Percentiles rank a stretch among this genome's conserved stretches.
Evolutionary conservation across 2,797 vertebrate species (phyloP).

Genomic region (Crenuchus spilurus): DNA sequence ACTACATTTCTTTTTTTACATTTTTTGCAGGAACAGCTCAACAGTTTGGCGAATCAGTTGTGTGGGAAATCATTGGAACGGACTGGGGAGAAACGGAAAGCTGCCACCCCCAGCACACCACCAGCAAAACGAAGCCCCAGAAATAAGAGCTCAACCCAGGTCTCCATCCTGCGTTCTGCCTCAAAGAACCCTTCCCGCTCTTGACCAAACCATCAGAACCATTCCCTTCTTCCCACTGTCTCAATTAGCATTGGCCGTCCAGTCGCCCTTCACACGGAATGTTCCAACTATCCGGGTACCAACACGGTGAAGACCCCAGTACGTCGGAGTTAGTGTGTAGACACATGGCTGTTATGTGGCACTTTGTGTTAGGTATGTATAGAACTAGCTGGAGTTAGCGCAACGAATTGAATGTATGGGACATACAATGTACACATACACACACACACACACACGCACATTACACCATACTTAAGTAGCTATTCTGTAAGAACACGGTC

Average conservation of each 20-base stretch:
- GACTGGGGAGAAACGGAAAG: slow-evolving; percentile 78
- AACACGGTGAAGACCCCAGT: slow-evolving; percentile 5
- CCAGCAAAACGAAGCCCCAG: slow-evolving; percentile 92
- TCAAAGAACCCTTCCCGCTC: slow-evolving; percentile 44
- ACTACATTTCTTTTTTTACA: too few species aligned
- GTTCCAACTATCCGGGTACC: slow-evolving; percentile 38
- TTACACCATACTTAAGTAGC: slow-evolving; percentile 11
- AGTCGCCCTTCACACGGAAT: slow-evolving; percentile 32
- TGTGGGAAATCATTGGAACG: slow-evolving; percentile 89
- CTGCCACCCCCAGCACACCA: slow-evolving; percentile 82
- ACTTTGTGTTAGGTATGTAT: slow-evolving; percentile 50
- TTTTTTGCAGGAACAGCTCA: slow-evolving; percentile 89
- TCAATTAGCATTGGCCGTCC: slow-evolving; percentile 67
- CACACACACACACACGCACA: slow-evolving; percentile 20
- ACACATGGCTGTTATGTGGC: slow-evolving; percentile 32
- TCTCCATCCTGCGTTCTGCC: slow-evolving; percentile 88
- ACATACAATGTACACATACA: slow-evolving; percentile 26
- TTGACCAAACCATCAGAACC: slow-evolving; percentile 43
- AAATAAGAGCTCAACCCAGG: slow-evolving; percentile 89
- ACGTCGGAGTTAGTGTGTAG: slow-evolving; percentile 34
- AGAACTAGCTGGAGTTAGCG: slow-evolving; percentile 40
- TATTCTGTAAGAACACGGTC: slow-evolving; percentile 27
- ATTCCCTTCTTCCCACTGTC: slow-evolving; percentile 70
- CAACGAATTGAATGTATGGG: slow-evolving; percentile 53
- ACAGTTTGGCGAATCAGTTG: slow-evolving; percentile 93